These are phyloP conservation scores for Kryptolebias marmoratus DNA, from an alignment of 2,113 vertebrate genomes.

Conservation along the genomic window DNA sequence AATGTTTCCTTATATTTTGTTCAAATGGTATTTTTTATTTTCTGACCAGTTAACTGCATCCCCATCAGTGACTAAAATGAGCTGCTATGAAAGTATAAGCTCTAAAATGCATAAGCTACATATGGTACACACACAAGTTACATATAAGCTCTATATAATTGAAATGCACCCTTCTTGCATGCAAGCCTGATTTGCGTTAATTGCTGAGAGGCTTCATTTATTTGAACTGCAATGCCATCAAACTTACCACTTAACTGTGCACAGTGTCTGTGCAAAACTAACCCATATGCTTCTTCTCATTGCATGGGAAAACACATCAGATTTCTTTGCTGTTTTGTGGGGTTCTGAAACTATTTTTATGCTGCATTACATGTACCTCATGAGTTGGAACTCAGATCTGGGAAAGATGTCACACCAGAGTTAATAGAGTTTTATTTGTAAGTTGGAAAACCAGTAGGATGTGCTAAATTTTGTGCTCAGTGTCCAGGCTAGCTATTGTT, in stretches of 20 bases:
- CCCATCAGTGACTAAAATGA: conserved; percentile 27
- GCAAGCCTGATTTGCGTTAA: conserved; percentile 1
- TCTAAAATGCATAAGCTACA: too few species aligned
- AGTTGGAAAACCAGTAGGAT: too few species aligned
- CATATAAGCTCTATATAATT: conserved; percentile 2
- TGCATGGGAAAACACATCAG: not conserved
- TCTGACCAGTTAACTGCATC: conserved; percentile 25
- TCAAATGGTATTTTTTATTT: not conserved
- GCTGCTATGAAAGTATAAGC: conserved; percentile 9
- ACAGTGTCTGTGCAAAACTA: conserved; percentile 25
- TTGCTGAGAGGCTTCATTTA: conserved; percentile 24
- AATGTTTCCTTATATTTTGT: conserved; percentile 19
- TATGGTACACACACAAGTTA: not conserved
- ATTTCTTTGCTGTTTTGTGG: too few species aligned
- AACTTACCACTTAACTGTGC: conserved; percentile 35
- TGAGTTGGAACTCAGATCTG: too few species aligned
- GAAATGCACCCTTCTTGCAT: not conserved
- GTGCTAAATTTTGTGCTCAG: too few species aligned
- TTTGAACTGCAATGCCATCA: conserved; percentile 33
- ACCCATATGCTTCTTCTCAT: not conserved
- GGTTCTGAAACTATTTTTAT: too few species aligned
- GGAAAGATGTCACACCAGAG: too few species aligned
- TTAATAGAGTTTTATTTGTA: too few species aligned
- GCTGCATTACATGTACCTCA: too few species aligned
- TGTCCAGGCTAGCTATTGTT: too few species aligned